Evolutionary conservation across 2,888 invertebrate genomes (phyloP).

Genomic region (Diarsia mendica): DNA sequence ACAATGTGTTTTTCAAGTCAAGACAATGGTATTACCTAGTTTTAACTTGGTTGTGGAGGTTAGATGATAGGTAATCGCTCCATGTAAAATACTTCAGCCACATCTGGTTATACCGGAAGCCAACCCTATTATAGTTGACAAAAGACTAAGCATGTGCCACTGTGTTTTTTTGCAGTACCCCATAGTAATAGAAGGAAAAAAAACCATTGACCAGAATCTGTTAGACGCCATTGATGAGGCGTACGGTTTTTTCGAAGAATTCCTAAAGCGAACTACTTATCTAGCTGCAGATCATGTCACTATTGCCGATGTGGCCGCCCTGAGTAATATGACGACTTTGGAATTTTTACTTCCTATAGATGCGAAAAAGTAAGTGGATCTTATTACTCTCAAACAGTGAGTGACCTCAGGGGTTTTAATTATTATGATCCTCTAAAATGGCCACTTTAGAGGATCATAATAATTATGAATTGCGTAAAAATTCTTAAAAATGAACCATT

Average conservation of each 20-base stretch:
- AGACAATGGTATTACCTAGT: neutral
- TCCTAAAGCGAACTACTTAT: slow-evolving; percentile 28
- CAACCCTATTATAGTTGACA: neutral
- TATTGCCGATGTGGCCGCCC: slow-evolving; percentile 38
- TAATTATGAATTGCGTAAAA: too few relatives aligned
- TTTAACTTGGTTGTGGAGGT: neutral
- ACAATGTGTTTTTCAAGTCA: neutral
- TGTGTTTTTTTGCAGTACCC: slow-evolving; percentile 21
- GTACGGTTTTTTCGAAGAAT: slow-evolving; percentile 42
- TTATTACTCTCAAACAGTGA: too few relatives aligned
- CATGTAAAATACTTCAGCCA: neutral
- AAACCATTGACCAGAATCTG: slow-evolving; percentile 7
- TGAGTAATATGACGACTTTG: slow-evolving; percentile 13
- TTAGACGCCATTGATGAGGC: slow-evolving; percentile 35
- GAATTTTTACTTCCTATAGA: slow-evolving; percentile 31
- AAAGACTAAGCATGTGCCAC: neutral
- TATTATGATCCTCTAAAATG: too few relatives aligned
- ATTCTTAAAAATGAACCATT: too few relatives aligned
- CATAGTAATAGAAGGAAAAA: slow-evolving; percentile 22
- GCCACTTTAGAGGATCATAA: too few relatives aligned
- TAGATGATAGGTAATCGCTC: neutral
- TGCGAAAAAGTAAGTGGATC: slow-evolving; percentile 45
- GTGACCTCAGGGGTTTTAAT: too few relatives aligned
- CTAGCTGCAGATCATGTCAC: slow-evolving; percentile 39
- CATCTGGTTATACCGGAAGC: too few relatives aligned